A percentile compares a stretch with the other conserved stretches of the same genome.
phyloP scores from a whole-genome alignment of 53 echinoderm and acorn worm genomes.

The Arbacia lixula region DNA sequence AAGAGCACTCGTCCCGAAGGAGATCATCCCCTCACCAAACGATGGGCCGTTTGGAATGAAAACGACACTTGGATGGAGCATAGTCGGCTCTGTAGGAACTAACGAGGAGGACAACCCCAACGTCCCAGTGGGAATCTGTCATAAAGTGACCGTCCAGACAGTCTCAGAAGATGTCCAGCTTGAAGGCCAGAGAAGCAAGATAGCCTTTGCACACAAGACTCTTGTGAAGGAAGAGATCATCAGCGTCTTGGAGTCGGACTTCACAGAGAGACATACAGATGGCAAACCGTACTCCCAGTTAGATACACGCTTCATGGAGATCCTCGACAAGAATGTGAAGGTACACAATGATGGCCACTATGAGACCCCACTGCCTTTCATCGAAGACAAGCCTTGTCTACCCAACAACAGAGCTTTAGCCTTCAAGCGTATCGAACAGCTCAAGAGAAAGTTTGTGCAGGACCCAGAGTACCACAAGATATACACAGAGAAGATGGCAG shows the following conservation, averaged over 20 bases:
- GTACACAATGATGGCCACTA: slow-evolving; percentile 50
- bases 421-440: slow-evolving; percentile 5
- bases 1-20: slow-evolving; percentile 60
- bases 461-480: slow-evolving; percentile 50
- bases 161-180: background rate
- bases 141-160: slow-evolving; percentile 27
- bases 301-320: background rate
- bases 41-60: slow-evolving; percentile 57
- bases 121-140: slow-evolving; percentile 33
- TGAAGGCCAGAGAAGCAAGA: background rate
- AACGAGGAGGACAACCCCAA: slow-evolving; percentile 40
- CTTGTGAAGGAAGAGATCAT: slow-evolving; percentile 54
- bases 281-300: slow-evolving; percentile 1
- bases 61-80: slow-evolving; percentile 70
- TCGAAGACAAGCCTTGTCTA: slow-evolving; percentile 16
- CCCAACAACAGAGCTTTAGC: slow-evolving; percentile 63
- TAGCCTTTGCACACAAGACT: background rate
- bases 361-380: slow-evolving; percentile 72
- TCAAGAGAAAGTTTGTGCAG: slow-evolving; percentile 39
- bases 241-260: slow-evolving; percentile 58
- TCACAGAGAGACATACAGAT: background rate
- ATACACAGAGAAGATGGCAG: slow-evolving; percentile 52
- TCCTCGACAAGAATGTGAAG: background rate
- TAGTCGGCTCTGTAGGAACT: slow-evolving; percentile 44
- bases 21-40: slow-evolving; percentile 25